Conservation (phyloP, 2,888 invertebrate species). For the Choreutis nemorana region DNA sequence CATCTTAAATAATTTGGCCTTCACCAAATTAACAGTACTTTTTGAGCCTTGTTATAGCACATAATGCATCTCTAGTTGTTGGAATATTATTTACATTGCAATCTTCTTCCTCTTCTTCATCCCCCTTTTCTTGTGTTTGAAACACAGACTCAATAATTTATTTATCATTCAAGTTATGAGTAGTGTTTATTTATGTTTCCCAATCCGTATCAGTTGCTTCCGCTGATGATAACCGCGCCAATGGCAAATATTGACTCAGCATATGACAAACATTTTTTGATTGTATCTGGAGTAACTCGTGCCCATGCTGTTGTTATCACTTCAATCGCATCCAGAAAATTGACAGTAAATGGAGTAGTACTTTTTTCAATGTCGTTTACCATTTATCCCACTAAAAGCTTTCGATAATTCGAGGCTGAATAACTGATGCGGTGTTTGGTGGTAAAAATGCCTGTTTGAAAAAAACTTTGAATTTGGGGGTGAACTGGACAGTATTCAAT, state of each 20-base stretch:
- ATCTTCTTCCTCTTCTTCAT: constrained; percentile 8
- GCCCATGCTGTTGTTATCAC: constrained; percentile 9
- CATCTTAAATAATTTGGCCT: constrained; percentile 8
- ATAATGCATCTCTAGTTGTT: constrained; percentile 8
- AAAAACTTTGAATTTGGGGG: neutral
- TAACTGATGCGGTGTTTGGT: constrained; percentile 7
- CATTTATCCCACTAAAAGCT: constrained; percentile 7
- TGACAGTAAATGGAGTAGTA: constrained; percentile 7
- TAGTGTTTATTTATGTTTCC: constrained; percentile 7
- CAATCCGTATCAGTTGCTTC: constrained; percentile 8
- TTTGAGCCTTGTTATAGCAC: constrained; percentile 8
- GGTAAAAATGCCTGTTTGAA: constrained; percentile 2
- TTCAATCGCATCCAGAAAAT: constrained; percentile 8
- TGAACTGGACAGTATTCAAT: constrained; percentile 1
- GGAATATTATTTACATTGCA: constrained; percentile 8
- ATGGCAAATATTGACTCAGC: constrained; percentile 5
- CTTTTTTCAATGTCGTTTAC: constrained; percentile 4
- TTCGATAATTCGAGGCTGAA: constrained; percentile 8
- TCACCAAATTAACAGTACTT: constrained; percentile 9
- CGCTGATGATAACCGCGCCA: constrained; percentile 6
- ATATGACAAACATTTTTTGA: constrained; percentile 9
- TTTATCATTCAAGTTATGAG: constrained; percentile 6
- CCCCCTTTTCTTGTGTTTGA: constrained; percentile 6
- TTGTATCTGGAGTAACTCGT: constrained; percentile 9
- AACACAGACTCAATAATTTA: constrained; percentile 7